Base-by-base conservation (phyloP, 1,140 invertebrate genomes). In the Frieseomelitta varia region DNA sequence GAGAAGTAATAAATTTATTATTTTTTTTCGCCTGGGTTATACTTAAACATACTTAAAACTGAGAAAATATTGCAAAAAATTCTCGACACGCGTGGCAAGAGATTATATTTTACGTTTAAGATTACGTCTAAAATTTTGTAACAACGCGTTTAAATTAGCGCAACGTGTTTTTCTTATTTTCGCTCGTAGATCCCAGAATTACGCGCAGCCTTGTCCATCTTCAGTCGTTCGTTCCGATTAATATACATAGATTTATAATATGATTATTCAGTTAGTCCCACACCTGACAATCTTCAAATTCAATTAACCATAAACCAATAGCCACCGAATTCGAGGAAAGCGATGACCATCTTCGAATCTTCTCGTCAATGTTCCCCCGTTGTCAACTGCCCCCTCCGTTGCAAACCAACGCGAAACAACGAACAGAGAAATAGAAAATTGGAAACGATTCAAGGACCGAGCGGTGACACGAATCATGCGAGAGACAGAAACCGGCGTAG, bases 401-500 rank as follows among this genome's bases (percentile, higher is more conserved):
- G 6, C 15, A 27, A n/a, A 27, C 15, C 15, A 10, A 39, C 34
- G 34, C 63, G 11, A 30, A 65, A 0, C 8, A 65, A 15, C 63
- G 4, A 17, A 4, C 4, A 8, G 14, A 17, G 2, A 17, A 2
- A 4, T 4, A 67, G 12, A 12, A 47, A 47, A 8, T 47, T n/a
- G 12, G 14, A 12, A 47, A 71, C 2, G 34, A 51, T 53, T 10
- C 1, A 2, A 11, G 17, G 14, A 11, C 1, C 11, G 12, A 71
- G 1, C 15, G 61, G 6, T 47, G 15, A 10, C 19, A 15, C 61
- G 58, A 71, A 83, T 83, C 75, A 71, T 19, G 55, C 53, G 65
- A 75, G 65, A 75, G 47, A 17, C 15, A 68, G 75, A 84, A 71
- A n/a, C 79, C 47, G 55, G 75, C 67, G 81, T 84, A 79, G 81